A percentile compares a stretch with the other conserved stretches of the same genome.
phyloP scores from a whole-genome alignment of 1,140 invertebrate genomes.

The Platorchestia sp. region DNA sequence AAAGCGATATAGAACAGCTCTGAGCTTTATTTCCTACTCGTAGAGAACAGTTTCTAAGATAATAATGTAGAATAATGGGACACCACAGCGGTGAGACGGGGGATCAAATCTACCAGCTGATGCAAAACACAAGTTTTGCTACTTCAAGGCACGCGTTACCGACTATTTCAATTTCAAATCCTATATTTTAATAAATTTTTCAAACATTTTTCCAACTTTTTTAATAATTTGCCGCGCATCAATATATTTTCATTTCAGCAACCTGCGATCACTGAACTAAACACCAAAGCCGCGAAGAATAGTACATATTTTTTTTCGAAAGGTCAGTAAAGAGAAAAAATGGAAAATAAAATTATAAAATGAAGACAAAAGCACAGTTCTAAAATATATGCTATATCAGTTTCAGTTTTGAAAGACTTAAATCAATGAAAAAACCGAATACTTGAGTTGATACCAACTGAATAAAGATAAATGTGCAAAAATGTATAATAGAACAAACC shows the following conservation, averaged over 20 bases:
- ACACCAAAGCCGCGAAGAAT: neutral
- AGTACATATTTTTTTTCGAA: neutral
- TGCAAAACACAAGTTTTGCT: neutral
- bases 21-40: neutral
- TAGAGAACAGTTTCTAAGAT: neutral
- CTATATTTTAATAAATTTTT: neutral
- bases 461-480: no score
- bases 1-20: neutral
- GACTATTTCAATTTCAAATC: neutral
- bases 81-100: neutral
- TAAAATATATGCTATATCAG: no score
- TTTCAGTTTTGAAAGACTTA: neutral
- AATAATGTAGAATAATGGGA: neutral
- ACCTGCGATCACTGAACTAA: neutral
- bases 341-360: neutral
- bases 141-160: neutral
- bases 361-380: no score
- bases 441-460: neutral
- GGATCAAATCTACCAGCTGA: neutral
- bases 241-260: neutral
- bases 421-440: neutral
- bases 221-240: neutral
- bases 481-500: no score
- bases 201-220: neutral
- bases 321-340: neutral